Evolutionary conservation across 1,140 invertebrate species (phyloP).

Genomic region (Papilio glaucus): DNA sequence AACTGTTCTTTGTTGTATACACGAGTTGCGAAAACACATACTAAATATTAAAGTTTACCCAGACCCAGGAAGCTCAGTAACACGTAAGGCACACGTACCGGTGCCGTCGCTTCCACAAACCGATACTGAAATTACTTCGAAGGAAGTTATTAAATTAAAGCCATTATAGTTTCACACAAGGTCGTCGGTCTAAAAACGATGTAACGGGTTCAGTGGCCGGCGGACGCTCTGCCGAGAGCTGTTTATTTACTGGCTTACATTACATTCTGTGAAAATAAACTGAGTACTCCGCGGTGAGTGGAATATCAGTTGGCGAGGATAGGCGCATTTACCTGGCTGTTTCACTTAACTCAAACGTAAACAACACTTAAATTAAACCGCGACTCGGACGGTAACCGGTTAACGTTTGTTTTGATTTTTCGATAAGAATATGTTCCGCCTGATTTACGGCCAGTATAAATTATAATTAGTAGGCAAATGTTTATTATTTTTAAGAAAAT

Average conservation of each 20-base stretch:
- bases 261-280: slow-evolving; percentile 59
- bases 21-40: not conserved
- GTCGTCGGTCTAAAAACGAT: slow-evolving; percentile 75
- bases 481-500: slow-evolving; percentile 20
- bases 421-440: slow-evolving; percentile 2
- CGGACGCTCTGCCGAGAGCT: slow-evolving; percentile 54
- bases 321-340: slow-evolving; percentile 22
- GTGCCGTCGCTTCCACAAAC: slow-evolving; percentile 25
- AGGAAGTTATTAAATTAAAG: slow-evolving; percentile 45
- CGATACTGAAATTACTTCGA: slow-evolving; percentile 25
- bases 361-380: slow-evolving; percentile 23
- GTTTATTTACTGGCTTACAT: slow-evolving; percentile 61
- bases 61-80: not conserved
- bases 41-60: not conserved
- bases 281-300: slow-evolving; percentile 38
- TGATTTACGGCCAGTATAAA: slow-evolving; percentile 24
- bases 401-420: slow-evolving; percentile 18
- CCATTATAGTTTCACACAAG: slow-evolving; percentile 56
- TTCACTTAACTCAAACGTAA: slow-evolving; percentile 24
- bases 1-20: not conserved
- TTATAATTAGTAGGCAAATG: slow-evolving; percentile 21
- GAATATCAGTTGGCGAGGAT: slow-evolving; percentile 40
- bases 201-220: slow-evolving; percentile 73
- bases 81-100: not conserved
- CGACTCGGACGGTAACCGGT: slow-evolving; percentile 6